These are phyloP conservation scores for Calidris pygmaea DNA, from an alignment of 2,113 vertebrate species.

Conservation along the genomic window DNA sequence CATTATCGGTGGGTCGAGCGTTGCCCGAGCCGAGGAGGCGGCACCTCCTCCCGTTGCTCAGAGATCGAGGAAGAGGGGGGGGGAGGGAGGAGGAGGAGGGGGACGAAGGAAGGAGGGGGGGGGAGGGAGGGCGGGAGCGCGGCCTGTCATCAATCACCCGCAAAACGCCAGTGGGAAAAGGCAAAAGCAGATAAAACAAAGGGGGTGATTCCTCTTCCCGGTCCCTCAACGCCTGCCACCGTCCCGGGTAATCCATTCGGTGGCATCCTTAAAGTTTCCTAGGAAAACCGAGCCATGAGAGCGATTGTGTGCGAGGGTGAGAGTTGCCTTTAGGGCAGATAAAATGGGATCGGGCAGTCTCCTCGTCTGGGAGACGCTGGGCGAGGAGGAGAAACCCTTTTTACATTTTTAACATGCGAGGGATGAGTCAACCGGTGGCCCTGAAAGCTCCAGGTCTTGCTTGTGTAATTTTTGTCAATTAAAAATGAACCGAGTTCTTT, in stretches of 20 bases:
- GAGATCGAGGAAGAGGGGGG: neutral
- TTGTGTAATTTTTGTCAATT: neutral
- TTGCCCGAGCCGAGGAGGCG: constrained; percentile 1
- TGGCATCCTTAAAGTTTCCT: neutral
- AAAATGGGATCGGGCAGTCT: constrained; percentile 2
- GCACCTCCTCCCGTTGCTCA: constrained; percentile 25
- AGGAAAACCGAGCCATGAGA: neutral
- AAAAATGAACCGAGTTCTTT: neutral
- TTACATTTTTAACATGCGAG: neutral
- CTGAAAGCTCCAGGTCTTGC: neutral
- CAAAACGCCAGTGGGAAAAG: constrained; percentile 62
- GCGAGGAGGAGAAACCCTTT: neutral
- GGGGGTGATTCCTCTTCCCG: neutral
- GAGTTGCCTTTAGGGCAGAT: constrained; percentile 48
- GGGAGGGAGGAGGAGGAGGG: too few species aligned
- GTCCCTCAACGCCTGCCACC: neutral
- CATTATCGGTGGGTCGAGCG: constrained; percentile 33
- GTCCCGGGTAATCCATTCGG: neutral
- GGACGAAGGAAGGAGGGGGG: too few species aligned
- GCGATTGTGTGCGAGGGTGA: neutral
- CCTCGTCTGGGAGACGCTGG: neutral
- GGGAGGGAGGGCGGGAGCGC: neutral
- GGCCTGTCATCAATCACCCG: constrained; percentile 76
- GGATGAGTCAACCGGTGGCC: neutral
- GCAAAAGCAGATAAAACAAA: constrained; percentile 73